Conservation (phyloP, 2,113 vertebrate genomes). For the Syrrhaptes paradoxus region DNA sequence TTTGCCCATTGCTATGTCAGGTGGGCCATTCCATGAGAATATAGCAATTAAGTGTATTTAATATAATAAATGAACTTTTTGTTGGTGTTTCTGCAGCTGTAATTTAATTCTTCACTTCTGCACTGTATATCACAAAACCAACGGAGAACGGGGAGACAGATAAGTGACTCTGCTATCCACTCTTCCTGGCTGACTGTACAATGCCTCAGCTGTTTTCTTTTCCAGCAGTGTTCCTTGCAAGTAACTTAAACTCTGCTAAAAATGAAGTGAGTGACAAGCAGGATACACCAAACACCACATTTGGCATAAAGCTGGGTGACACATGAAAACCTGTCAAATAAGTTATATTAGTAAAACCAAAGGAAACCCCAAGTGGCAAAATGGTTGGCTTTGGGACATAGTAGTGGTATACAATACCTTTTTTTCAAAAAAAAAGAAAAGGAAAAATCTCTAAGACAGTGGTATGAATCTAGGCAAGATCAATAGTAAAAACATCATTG, state of each 20-base stretch:
- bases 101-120: not conserved
- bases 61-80: not conserved
- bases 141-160: not conserved
- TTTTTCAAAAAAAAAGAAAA: no score
- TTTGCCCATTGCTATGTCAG: not conserved
- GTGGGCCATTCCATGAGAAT: not conserved
- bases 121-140: not conserved
- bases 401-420: not conserved
- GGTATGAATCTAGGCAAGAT: not conserved
- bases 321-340: slow-evolving; percentile 8
- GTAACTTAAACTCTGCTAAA: not conserved
- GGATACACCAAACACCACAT: slow-evolving; percentile 36
- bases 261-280: slow-evolving; percentile 14
- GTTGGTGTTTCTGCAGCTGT: not conserved
- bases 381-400: not conserved
- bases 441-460: not conserved
- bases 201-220: slow-evolving; percentile 22
- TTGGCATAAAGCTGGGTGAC: slow-evolving; percentile 21
- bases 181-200: not conserved
- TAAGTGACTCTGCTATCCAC: not conserved
- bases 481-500: not conserved
- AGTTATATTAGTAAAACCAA: not conserved
- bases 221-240: slow-evolving; percentile 12
- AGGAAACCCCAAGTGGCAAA: not conserved
- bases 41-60: not conserved